Evolutionary conservation across 2,797 vertebrate genomes (phyloP), one percentile per base, ranked within the genome.

Genomic region (Crocidura indochinensis): DNA sequence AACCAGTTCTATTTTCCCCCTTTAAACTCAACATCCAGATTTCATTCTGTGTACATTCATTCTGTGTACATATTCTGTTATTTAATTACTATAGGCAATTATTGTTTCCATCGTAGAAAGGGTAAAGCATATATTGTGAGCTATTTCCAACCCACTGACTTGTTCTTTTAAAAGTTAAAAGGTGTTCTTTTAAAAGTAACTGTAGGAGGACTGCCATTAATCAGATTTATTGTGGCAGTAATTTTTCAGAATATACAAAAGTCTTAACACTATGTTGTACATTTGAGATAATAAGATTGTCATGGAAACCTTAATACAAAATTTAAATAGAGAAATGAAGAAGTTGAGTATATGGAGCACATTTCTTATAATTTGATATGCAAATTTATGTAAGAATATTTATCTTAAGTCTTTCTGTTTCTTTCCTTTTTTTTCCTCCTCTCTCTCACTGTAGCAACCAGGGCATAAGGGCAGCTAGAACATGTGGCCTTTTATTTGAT

Each of bases 401-500:
- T 91, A 47, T 92, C 84, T 80, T 29, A 64, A n/a, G 53, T 51
- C 85, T 77, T 84, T 91, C 65, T 86, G 29, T 67, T 88, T 83
- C 64, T 81, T 75, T 67, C 82, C 51, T 96, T 95, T 97, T 90
- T 96, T 72, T 94, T 22, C 53, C 78, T 91, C 86, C 95, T 95
- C 97, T 84, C 94, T 96, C 96, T 96, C 95, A 93, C 96, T 98
- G 96, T 96, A 97, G 97, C 96, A 98, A 97, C 97, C 91, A 94
- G 96, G 97, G 96, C 98, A 97, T 95, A 97, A 98, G 97, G 97
- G 97, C 97, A 96, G 84, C 92, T 95, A 26, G 97, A 98, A 98
- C 98, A 98, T 98, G 98, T 98, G 98, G 98, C 86, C 92, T 95
- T 97, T 97, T 98, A 97, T 98, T 98, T 98, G 98, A 97, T 97